Evolutionary conservation across 2,797 vertebrate species (phyloP).

Genomic region (Heliangelus exortis): DNA sequence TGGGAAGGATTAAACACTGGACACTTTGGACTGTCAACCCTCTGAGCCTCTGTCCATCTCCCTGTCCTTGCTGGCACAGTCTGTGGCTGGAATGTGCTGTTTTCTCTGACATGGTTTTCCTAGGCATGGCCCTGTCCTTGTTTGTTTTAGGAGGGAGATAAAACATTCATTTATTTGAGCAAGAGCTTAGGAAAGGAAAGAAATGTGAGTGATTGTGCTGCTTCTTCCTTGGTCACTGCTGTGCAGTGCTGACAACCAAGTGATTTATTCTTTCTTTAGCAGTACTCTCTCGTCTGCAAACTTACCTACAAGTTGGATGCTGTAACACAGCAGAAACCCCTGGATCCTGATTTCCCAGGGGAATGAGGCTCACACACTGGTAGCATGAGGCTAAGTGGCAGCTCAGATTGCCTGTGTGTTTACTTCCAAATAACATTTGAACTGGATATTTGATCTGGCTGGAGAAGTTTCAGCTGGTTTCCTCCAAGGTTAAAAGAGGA

Average conservation of each 20-base stretch:
- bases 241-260: neutral
- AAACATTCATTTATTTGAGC: neutral
- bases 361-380: neutral
- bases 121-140: neutral
- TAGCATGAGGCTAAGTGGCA: neutral
- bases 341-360: neutral
- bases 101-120: neutral
- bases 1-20: neutral
- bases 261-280: neutral
- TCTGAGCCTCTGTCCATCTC: accelerated
- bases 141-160: neutral
- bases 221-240: neutral
- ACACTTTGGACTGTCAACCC: neutral
- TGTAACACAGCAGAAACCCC: neutral
- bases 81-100: neutral
- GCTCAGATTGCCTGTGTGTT: neutral
- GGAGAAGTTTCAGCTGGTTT: neutral
- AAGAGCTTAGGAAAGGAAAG: neutral
- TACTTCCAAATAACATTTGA: neutral
- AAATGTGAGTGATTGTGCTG: too few species aligned
- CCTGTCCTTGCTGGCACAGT: accelerated
- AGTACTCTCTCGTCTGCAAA: neutral
- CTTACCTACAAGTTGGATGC: neutral
- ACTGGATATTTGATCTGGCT: neutral
- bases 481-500: neutral